Evolutionary conservation across 2,888 invertebrate genomes (phyloP).

Genomic region (Cordilura impudica): DNA sequence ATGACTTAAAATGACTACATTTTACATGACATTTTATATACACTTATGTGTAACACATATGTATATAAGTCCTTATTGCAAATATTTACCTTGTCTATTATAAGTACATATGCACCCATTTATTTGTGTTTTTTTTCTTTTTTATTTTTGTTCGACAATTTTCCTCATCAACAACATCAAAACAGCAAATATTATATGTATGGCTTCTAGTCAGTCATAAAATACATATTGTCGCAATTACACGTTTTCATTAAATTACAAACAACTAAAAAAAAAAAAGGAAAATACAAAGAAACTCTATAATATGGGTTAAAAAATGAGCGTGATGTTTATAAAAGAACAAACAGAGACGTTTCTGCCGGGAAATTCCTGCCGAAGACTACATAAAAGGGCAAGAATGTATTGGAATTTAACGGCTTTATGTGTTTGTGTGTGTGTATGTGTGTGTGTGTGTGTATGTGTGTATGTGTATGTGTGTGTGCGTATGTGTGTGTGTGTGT

Average conservation of each 20-base stretch:
- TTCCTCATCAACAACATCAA: constrained; percentile 15
- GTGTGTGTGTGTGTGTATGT: no score
- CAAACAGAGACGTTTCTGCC: no score
- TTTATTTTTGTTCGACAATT: not conserved
- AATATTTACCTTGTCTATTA: constrained; percentile 30
- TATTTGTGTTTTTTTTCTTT: not conserved
- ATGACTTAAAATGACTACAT: constrained; percentile 1
- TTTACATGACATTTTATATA: not conserved
- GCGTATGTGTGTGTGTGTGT: no score
- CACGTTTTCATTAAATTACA: constrained; percentile 56
- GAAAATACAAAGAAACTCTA: not conserved
- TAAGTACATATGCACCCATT: not conserved
- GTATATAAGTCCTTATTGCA: constrained; percentile 2
- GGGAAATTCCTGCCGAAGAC: no score
- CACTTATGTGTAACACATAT: not conserved
- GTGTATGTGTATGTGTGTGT: no score
- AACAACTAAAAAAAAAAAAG: constrained; percentile 32
- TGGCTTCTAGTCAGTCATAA: constrained; percentile 6
- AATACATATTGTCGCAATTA: constrained; percentile 50
- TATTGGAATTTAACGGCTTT: no score
- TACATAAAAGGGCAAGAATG: no score
- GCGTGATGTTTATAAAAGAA: constrained; percentile 1
- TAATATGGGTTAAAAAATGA: not conserved
- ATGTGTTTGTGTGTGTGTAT: no score
- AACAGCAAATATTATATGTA: not conserved